Evolutionary conservation across 2,113 vertebrate species (phyloP).

Genomic region (Pomatorhinus ruficollis): DNA sequence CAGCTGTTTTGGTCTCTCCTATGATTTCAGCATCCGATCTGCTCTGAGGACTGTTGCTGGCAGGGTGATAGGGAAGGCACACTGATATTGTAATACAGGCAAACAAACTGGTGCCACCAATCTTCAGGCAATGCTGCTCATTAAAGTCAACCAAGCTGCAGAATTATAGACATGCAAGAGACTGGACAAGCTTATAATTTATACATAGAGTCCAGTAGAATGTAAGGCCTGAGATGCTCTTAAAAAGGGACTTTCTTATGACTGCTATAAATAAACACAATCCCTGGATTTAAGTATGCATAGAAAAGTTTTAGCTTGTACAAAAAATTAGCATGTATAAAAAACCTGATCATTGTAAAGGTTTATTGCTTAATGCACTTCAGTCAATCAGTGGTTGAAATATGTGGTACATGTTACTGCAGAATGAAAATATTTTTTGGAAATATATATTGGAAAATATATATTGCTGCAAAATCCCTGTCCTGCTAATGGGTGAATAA

Average conservation of each 20-base stretch:
- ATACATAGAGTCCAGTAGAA: not conserved
- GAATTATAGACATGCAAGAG: not conserved
- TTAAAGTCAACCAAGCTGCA: not conserved
- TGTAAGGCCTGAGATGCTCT: not conserved
- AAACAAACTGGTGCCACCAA: not conserved
- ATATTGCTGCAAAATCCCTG: not conserved
- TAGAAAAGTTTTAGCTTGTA: not conserved
- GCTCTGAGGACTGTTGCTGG: conserved; percentile 28
- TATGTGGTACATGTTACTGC: not conserved
- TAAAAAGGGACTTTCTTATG: not conserved
- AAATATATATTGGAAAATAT: not conserved
- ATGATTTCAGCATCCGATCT: conserved; percentile 47
- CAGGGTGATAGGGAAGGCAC: conserved; percentile 3
- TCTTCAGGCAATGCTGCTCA: not conserved
- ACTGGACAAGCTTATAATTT: not conserved
- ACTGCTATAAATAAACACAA: not conserved
- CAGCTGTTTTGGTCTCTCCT: conserved; percentile 70
- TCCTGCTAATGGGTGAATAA: not conserved
- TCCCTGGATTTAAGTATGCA: not conserved
- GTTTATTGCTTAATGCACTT: not conserved
- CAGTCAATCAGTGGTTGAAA: not conserved
- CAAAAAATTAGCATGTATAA: not conserved
- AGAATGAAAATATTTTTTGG: not conserved
- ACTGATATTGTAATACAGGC: not conserved
- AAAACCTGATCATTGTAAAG: not conserved